Base-by-base conservation (phyloP, 2,888 invertebrate genomes). In the Tenthredo livida region DNA sequence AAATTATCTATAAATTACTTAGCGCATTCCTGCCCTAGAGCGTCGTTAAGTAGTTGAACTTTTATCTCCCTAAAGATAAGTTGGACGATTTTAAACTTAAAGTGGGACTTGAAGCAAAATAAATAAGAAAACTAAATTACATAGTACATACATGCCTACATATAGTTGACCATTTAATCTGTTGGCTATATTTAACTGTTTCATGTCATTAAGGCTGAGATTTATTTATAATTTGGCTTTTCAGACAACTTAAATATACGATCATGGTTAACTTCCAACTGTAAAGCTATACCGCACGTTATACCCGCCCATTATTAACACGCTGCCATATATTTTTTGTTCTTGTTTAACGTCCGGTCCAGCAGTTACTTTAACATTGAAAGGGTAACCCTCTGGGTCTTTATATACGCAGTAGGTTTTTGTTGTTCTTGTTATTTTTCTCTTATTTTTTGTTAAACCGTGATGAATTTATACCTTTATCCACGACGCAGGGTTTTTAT, bases 271-370 rank as follows among this genome's bases (percentile, higher is more conserved):
- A 78, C n/a, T 58, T 78, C 58, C 29, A 58, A 54, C 54, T 43
- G n/a, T 33, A n/a, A 82, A 65, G 40, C 43, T 40, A 82, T 40
- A 75, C 75, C 75, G 43, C 33, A 33, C 15, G n/a, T 40, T 25
- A 37, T 67, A 83, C 83, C 67, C 25, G n/a, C 29, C 83, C 67
- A 47, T 47, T 25, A 83, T 83, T 83, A 83, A 83, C 83, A 83
- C 47, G 47, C 67, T 25, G 17, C 83, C 25, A 67, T 67, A 15
- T 10, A 43, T 67, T 47, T 67, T 83, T 61, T 58, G 58, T 61
- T 80, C n/a, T 21, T 61, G 37, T 80, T 21, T 37, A 21, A 58
- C 40, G 80, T 80, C 80, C 61, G 37, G 80, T 50, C 77, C 77
- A 77, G 54, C 77, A 54, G 29, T 54, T 77, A 77, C 77, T 80